Conservation (phyloP, 2,888 invertebrate species). For the Furcula furcula region DNA sequence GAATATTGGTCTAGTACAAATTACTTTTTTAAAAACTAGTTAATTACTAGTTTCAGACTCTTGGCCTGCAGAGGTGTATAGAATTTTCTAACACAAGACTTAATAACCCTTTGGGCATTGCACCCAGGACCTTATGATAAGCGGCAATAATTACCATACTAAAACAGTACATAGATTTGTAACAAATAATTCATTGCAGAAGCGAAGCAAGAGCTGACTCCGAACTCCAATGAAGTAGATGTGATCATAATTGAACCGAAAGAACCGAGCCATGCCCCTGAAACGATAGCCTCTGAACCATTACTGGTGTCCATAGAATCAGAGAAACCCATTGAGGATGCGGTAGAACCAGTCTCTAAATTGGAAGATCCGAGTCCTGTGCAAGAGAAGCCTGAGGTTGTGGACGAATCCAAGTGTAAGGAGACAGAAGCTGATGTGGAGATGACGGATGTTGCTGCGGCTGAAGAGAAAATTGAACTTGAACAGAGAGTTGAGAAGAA, state of each 20-base stretch:
- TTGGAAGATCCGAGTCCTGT: constrained; percentile 34
- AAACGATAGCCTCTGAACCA: constrained; percentile 17
- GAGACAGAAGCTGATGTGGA: constrained; percentile 44
- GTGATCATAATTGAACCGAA: constrained; percentile 16
- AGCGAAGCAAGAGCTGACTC: constrained; percentile 24
- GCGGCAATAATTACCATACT: no score
- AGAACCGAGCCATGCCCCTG: constrained; percentile 18
- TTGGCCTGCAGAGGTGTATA: no score
- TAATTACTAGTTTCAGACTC: no score
- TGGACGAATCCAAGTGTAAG: constrained; percentile 30
- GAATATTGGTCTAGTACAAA: no score
- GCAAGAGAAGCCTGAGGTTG: constrained; percentile 34
- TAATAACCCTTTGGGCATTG: no score
- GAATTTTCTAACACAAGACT: no score
- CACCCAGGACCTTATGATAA: no score
- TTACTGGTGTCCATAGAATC: constrained; percentile 22
- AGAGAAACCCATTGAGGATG: constrained; percentile 23
- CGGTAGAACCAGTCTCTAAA: constrained; percentile 19
- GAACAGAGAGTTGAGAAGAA: constrained; percentile 45
- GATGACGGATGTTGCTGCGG: constrained; percentile 49
- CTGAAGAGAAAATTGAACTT: constrained; percentile 44
- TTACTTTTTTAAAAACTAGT: no score
- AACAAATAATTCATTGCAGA: constrained; percentile 29
- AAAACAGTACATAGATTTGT: no score
- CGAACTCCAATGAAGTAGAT: constrained; percentile 18